Conservation (phyloP, 2,797 vertebrate genomes). For the Ispidina picta region DNA sequence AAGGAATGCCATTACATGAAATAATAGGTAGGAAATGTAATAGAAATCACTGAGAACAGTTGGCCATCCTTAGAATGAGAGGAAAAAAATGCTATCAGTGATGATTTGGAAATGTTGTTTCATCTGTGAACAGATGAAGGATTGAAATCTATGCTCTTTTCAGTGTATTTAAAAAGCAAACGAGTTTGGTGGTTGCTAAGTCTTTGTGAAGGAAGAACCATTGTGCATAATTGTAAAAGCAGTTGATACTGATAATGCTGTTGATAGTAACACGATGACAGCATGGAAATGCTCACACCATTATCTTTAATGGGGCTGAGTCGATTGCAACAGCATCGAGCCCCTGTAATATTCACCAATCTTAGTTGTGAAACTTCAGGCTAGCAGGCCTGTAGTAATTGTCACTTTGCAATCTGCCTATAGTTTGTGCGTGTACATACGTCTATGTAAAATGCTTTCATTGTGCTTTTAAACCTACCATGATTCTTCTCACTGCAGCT, state of each 20-base stretch:
- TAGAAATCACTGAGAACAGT: slow-evolving; percentile 84
- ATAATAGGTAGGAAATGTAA: slow-evolving; percentile 87
- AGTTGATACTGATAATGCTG: slow-evolving; percentile 66
- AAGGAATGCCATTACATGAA: slow-evolving; percentile 89
- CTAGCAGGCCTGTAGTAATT: slow-evolving; percentile 57
- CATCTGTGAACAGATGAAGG: slow-evolving; percentile 80
- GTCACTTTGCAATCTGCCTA: slow-evolving; percentile 50
- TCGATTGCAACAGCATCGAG: slow-evolving; percentile 13
- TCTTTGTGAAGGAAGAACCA: slow-evolving; percentile 60
- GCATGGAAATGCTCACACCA: slow-evolving; percentile 67
- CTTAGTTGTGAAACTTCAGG: slow-evolving; percentile 63
- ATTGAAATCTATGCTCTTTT: slow-evolving; percentile 77
- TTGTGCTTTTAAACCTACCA: slow-evolving; percentile 46
- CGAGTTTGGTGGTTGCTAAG: slow-evolving; percentile 59
- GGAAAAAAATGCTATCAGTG: slow-evolving; percentile 76
- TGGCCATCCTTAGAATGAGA: slow-evolving; percentile 80
- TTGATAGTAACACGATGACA: slow-evolving; percentile 62
- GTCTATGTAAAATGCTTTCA: not conserved
- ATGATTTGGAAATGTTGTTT: slow-evolving; percentile 81
- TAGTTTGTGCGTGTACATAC: not conserved
- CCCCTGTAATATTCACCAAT: slow-evolving; percentile 66
- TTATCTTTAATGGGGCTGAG: slow-evolving; percentile 61
- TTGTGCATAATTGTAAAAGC: slow-evolving; percentile 66
- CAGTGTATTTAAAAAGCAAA: slow-evolving; percentile 78
- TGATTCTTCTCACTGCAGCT: slow-evolving; percentile 4